Evolutionary conservation across 2,888 invertebrate genomes (phyloP), one percentile per base, ranked within the genome.

Genomic region (Athripsodes cinereus): DNA sequence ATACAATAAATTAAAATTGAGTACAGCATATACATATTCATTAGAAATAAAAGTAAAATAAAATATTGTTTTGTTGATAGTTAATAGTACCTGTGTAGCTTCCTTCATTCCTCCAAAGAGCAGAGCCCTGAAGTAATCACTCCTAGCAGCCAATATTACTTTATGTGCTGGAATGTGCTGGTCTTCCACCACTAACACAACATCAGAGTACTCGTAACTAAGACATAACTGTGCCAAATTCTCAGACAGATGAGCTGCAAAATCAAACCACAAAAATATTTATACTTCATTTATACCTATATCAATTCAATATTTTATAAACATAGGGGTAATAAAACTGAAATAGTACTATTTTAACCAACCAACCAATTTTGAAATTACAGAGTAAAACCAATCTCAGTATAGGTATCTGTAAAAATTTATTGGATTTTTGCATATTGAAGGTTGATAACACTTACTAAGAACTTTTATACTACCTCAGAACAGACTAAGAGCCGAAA

Each of bases 81-180:
- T n/a, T n/a, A n/a, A n/a, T n/a, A n/a, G n/a, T 66, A 80, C 79
- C 75, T 86, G 85, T 63, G 74, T 81, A 0, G 88, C 81, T 71
- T 90, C 90, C 60, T 84, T 81, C 74, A 90, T 79, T n/a, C 89
- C 89, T 8, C 90, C 90, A 74, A 85, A 90, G 0, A 90, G 78
- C 35, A 88, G 74, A 10, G 88, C 96, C 71, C 96, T 81, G 74
- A 98, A 99, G 76, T 97, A 99, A 68, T 96, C 92, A 70, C 96
- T 96, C 67, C 98, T 82, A 22, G 96, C 92, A 0, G 98, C 98
- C 55, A 99, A 80, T 66, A 99, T 92, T 3, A 96, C 85, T 73
- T 84, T 79, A 67, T 79, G 79, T 2, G 79, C 79, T 0, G 78
- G 79, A 58, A 79, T 79, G 59, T 76, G 68, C 66, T 76, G 75